Base-by-base conservation (phyloP, 2,888 invertebrate genomes). In the Andrena haemorrhoa region DNA sequence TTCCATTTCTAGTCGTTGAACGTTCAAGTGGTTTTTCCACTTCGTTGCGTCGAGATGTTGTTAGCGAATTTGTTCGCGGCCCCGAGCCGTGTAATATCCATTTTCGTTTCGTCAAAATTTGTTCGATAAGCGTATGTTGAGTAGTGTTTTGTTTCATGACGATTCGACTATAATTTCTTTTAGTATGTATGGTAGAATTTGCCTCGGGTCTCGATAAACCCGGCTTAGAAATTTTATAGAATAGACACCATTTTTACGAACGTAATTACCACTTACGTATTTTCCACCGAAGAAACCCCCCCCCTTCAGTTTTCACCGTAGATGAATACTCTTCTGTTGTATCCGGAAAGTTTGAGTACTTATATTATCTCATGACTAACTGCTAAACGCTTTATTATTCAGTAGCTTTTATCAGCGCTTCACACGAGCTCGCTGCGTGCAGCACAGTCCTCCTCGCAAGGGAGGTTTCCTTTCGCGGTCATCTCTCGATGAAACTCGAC, bases 361-460 rank as follows among this genome's bases (percentile, higher is more conserved):
- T 82, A 77, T 64, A 68, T 76, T 86, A 71, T 82, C 78, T 88
- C 84, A 89, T 76, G 80, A 90, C 82, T 88, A 90, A 91, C 84
- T 86, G 91, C 91, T 90, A 91, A 90, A 91, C 87, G 92, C 92
- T 92, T 93, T 88, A 86, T 92, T 89, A 87, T 92, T 92, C 91
- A 89, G 91, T 91, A 91, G 92, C 92, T 93, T 92, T 92, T 91
- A 88, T 91, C 90, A 89, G 91, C 91, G 92, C 92, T 93, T 92
- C 80, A 91, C 93, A 93, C 93, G 89, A 92, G 91, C 92, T 92
- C 90, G 92, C 91, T 92, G 90, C 90, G 90, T 89, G 90, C 91
- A 93, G 92, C 92, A 93, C 92, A 89, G 86, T 84, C 68, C 61
- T 86, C 61, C 82, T 82, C 78, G 26, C 84, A 71, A 72, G 83